These are phyloP conservation scores for Pelecanus crispus DNA, from an alignment of 2,113 vertebrate genomes.

Conservation along the genomic window DNA sequence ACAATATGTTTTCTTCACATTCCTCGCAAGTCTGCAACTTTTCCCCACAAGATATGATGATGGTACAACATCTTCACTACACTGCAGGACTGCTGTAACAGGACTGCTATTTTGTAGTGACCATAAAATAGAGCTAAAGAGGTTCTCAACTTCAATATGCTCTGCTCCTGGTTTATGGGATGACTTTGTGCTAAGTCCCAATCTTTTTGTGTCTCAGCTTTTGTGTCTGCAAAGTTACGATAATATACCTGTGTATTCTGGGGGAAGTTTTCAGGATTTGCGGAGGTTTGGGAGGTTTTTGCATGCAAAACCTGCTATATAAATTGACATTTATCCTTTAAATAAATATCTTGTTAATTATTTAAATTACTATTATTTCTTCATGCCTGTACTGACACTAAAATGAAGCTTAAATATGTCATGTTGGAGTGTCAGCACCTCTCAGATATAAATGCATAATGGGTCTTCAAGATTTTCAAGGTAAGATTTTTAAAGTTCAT, in stretches of 20 bases:
- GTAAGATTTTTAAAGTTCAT: not conserved
- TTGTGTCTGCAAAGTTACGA: not conserved
- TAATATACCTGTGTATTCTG: not conserved
- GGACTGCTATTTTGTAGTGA: not conserved
- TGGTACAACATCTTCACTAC: not conserved
- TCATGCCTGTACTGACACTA: not conserved
- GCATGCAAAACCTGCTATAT: not conserved
- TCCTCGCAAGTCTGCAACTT: not conserved
- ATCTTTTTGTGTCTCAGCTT: not conserved
- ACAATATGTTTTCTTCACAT: constrained; percentile 3
- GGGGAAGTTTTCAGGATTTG: not conserved
- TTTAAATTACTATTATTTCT: not conserved
- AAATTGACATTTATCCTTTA: not conserved
- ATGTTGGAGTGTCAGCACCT: not conserved
- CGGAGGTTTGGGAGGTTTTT: not conserved
- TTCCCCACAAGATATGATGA: not conserved
- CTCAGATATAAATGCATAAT: not conserved
- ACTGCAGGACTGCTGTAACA: not conserved
- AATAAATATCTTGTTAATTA: not conserved
- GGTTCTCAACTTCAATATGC: not conserved
- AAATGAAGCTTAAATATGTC: not conserved
- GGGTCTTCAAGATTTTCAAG: not conserved
- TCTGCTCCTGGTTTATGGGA: not conserved
- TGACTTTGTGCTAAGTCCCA: not conserved
- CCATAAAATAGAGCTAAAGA: not conserved